These are phyloP conservation scores for Lottia scabra DNA, from an alignment of 2,888 invertebrate genomes.

Conservation along the genomic window DNA sequence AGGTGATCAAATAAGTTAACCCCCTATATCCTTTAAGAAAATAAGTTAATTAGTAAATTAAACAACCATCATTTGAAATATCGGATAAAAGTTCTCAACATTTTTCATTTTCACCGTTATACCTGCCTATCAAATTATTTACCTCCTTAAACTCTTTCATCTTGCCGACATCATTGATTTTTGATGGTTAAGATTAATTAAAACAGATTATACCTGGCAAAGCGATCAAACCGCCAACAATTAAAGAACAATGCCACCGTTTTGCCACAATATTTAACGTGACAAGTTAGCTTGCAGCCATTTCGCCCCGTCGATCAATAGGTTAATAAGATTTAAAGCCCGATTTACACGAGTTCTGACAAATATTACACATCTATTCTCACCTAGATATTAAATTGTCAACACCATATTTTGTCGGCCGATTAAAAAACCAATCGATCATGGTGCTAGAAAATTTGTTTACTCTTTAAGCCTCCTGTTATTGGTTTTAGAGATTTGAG, in stretches of 20 bases:
- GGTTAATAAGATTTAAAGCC: background rate
- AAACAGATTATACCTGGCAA: background rate
- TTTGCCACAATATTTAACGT: background rate
- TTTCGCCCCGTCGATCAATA: background rate
- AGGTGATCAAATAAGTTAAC: no score
- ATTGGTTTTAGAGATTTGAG: no score
- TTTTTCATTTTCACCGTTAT: no score
- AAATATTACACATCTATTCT: no score
- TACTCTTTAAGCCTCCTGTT: no score
- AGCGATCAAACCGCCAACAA: background rate
- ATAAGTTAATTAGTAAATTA: background rate
- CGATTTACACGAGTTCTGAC: no score
- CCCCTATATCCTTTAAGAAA: background rate
- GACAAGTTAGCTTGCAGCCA: background rate
- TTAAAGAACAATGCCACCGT: background rate
- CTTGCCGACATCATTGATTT: background rate
- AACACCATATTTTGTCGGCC: no score
- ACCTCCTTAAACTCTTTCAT: background rate
- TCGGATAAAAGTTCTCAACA: no score
- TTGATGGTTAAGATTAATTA: background rate
- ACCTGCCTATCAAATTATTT: no score
- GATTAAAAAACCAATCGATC: no score
- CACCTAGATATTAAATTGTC: no score
- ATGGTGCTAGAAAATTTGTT: no score
- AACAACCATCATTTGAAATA: background rate